Conservation (phyloP, 2,797 vertebrate genomes). For the Bradypodion ventrale region DNA sequence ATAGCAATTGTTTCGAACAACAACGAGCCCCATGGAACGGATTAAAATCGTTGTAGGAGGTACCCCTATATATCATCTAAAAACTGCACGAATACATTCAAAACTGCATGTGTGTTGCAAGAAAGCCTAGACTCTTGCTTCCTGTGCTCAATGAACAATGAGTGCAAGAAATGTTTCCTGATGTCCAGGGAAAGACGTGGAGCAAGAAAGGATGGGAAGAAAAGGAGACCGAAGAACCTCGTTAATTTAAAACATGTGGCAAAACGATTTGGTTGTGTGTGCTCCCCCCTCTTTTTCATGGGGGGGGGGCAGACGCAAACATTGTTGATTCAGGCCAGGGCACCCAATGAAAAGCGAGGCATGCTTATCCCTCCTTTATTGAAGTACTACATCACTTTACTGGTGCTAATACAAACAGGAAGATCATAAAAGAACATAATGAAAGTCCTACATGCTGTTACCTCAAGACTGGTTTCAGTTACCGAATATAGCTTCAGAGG, state of each 20-base stretch:
- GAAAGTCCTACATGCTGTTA: conserved; percentile 50
- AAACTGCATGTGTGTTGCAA: background rate
- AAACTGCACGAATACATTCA: background rate
- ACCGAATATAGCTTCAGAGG: conserved; percentile 60
- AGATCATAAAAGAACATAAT: conserved; percentile 61
- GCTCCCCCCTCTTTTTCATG: background rate
- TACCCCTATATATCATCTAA: too few relatives aligned
- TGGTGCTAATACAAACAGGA: conserved; percentile 64
- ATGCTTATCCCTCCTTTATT: conserved; percentile 55
- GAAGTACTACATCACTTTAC: conserved; percentile 64
- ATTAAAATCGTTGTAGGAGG: too few relatives aligned
- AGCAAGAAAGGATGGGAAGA: conserved; percentile 40
- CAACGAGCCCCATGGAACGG: too few relatives aligned
- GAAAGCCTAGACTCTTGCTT: background rate
- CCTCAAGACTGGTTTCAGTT: conserved; percentile 57
- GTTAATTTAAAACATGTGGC: conserved; percentile 66
- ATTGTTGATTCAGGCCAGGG: conserved; percentile 50
- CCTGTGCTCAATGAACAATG: background rate
- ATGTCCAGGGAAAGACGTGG: conserved; percentile 51
- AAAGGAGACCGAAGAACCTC: conserved; percentile 41
- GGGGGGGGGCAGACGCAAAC: conserved; percentile 15
- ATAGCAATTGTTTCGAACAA: too few relatives aligned
- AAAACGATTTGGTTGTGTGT: conserved; percentile 52
- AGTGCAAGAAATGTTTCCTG: background rate
- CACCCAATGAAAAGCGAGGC: conserved; percentile 49